Conservation (phyloP, 2,888 invertebrate genomes). For the Strigamia transsilvanica region DNA sequence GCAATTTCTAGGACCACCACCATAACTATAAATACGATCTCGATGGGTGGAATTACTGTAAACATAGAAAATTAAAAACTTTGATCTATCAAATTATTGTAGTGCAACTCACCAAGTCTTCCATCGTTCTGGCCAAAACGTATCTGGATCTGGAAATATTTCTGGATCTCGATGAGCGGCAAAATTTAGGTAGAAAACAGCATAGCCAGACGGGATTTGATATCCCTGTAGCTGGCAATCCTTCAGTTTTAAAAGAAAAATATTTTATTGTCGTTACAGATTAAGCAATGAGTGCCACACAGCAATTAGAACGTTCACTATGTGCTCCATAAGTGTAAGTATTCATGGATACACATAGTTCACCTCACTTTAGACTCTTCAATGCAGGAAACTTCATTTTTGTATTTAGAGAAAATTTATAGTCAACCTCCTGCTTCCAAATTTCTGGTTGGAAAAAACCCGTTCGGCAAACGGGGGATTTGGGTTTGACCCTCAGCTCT, state of each 20-base stretch:
- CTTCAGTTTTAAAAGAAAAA: neutral
- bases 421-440: no score
- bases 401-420: no score
- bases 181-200: conserved; percentile 1
- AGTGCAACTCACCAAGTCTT: conserved; percentile 1
- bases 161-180: conserved; percentile 6
- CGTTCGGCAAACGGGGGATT: no score
- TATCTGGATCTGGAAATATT: conserved; percentile 35
- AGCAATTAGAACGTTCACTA: no score
- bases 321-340: no score
- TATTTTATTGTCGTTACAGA: neutral
- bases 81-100: no score
- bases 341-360: no score
- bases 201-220: conserved; percentile 8
- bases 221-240: conserved; percentile 12
- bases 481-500: no score
- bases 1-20: conserved; percentile 32
- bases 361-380: no score
- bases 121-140: conserved; percentile 23
- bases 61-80: neutral
- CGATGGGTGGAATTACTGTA: neutral
- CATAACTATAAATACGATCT: conserved; percentile 24
- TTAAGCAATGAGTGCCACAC: no score
- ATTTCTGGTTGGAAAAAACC: no score
- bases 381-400: no score